A percentile compares a stretch with the other conserved stretches of the same genome.
Conservation (phyloP, 2,888 invertebrate genomes). For the Volucella inanis region DNA sequence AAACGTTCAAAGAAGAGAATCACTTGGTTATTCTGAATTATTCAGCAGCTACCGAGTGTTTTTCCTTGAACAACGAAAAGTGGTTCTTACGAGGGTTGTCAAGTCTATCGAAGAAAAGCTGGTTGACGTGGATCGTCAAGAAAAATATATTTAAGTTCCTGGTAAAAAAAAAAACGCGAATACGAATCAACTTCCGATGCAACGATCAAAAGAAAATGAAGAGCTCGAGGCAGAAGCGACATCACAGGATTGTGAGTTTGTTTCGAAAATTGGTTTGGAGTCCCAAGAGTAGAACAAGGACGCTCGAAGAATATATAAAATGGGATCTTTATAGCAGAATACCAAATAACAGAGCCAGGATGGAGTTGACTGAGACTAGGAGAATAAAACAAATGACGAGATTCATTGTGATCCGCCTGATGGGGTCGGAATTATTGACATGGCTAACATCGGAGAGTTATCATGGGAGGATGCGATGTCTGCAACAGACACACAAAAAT, state of each 20-base stretch:
- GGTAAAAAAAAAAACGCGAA: neutral
- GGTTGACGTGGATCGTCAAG: too few relatives aligned
- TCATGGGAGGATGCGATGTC: conserved; percentile 21
- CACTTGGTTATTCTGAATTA: conserved; percentile 32
- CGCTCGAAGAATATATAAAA: conserved; percentile 17
- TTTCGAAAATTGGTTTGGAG: neutral
- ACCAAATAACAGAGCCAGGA: neutral
- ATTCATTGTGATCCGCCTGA: neutral
- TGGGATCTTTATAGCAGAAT: neutral
- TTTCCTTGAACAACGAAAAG: conserved; percentile 25
- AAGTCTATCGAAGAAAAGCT: conserved; percentile 8
- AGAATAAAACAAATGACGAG: neutral
- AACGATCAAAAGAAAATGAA: conserved; percentile 6
- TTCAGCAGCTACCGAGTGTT: conserved; percentile 37
- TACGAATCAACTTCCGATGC: neutral
- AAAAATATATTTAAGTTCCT: too few relatives aligned
- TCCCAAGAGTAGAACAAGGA: neutral
- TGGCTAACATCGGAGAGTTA: conserved; percentile 24
- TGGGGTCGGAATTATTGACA: neutral
- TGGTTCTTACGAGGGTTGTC: conserved; percentile 30
- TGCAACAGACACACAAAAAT: conserved; percentile 26
- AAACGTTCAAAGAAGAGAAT: conserved; percentile 21
- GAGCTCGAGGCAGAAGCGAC: neutral
- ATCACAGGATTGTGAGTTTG: neutral
- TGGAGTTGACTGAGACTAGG: neutral